A percentile compares a stretch with the other conserved stretches of the same genome.
Conservation (phyloP, 2,888 invertebrate genomes). For the Metallyticus violacea region DNA sequence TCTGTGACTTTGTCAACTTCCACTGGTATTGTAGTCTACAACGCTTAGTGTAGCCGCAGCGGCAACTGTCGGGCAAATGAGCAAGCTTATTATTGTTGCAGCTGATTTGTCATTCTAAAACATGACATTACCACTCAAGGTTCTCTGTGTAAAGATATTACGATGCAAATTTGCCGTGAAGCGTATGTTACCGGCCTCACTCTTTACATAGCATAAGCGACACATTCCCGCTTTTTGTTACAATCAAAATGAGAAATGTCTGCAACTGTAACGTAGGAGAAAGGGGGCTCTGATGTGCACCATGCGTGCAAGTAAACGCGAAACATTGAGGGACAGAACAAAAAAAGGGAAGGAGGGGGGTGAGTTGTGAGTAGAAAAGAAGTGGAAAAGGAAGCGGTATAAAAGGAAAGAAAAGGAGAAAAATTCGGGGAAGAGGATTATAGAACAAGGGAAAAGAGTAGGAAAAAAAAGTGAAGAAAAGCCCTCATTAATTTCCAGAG, state of each 20-base stretch:
- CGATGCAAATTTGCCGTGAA: not conserved
- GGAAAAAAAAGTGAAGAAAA: not conserved
- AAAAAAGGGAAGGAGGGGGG: not conserved
- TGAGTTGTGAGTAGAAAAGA: not conserved
- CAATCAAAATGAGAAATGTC: not conserved
- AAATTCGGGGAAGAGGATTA: not conserved
- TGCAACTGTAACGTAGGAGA: too few species aligned
- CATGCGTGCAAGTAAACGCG: not conserved
- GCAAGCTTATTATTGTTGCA: too few species aligned
- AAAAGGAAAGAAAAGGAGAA: not conserved
- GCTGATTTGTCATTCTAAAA: not conserved
- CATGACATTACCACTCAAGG: too few species aligned
- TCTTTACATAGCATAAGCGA: too few species aligned
- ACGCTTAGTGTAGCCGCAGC: too few species aligned
- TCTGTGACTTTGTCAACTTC: too few species aligned
- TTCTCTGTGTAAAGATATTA: too few species aligned
- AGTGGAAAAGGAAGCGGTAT: not conserved
- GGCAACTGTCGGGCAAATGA: too few species aligned
- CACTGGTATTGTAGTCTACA: too few species aligned
- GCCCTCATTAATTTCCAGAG: conserved; percentile 9
- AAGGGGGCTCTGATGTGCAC: not conserved
- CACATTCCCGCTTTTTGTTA: not conserved
- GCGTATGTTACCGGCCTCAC: not conserved
- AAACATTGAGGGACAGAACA: not conserved
- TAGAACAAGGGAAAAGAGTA: not conserved